Percentiles rank a stretch among this genome's conserved stretches.
Evolutionary conservation across 2,113 vertebrate genomes (phyloP).

Genomic region (Anser cygnoides): DNA sequence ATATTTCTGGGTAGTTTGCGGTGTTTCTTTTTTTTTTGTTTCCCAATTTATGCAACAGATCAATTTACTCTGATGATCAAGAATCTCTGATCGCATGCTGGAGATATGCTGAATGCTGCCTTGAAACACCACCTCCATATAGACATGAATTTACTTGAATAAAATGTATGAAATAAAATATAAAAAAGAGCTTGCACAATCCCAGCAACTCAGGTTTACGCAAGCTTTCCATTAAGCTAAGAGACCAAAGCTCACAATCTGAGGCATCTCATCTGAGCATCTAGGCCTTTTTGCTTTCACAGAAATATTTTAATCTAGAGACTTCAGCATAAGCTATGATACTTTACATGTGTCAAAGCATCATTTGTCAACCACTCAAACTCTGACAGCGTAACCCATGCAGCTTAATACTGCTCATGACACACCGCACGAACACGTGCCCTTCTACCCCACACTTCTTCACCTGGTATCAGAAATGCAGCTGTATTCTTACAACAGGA

Average conservation of each 20-base stretch:
- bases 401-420: neutral
- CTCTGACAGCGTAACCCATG: neutral
- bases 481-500: neutral
- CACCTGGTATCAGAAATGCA: neutral
- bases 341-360: accelerated
- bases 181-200: neutral
- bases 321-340: neutral
- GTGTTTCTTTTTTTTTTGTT: neutral
- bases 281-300: neutral
- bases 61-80: neutral
- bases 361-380: neutral
- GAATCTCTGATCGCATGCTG: neutral
- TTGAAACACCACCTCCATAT: neutral
- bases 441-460: neutral
- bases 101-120: neutral
- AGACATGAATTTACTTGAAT: neutral
- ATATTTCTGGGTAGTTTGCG: neutral
- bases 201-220: neutral
- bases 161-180: neutral
- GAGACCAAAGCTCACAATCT: neutral
- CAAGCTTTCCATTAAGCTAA: neutral
- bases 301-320: neutral
- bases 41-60: neutral
- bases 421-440: accelerated
- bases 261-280: neutral